Evolutionary conservation across 2,888 invertebrate species (phyloP).

Genomic region (Nephrotoma appendiculata): DNA sequence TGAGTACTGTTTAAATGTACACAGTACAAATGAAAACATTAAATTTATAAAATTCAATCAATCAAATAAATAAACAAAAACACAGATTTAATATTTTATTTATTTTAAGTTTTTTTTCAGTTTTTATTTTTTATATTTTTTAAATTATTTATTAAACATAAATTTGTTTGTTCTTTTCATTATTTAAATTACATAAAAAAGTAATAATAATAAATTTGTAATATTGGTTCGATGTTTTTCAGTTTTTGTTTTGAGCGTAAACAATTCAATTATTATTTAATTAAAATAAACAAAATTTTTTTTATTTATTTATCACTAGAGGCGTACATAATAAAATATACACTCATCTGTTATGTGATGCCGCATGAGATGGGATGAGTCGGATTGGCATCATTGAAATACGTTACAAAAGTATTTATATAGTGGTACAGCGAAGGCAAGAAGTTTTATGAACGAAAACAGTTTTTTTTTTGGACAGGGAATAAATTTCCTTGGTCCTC

Average conservation of each 20-base stretch:
- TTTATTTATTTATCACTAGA: background rate
- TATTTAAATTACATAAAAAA: background rate
- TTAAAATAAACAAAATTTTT: background rate
- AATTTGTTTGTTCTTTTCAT: background rate
- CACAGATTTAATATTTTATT: background rate
- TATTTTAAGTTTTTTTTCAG: background rate
- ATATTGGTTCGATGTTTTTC: background rate
- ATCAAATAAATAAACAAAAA: background rate
- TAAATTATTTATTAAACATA: background rate
- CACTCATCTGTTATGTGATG: background rate
- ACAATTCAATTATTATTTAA: background rate
- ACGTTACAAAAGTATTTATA: background rate
- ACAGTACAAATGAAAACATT: too few relatives aligned
- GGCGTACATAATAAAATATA: background rate
- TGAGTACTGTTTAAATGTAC: too few relatives aligned
- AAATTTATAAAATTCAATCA: background rate
- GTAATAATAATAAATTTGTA: background rate
- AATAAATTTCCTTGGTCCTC: too few relatives aligned
- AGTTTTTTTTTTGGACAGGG: background rate
- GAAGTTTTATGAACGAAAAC: background rate
- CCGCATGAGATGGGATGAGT: background rate
- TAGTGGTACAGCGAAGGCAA: background rate
- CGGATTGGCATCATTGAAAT: background rate
- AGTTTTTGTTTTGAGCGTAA: background rate
- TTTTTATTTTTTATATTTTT: background rate